Base-by-base conservation (phyloP, 23 tunicate species). In the Diplosoma virens region DNA sequence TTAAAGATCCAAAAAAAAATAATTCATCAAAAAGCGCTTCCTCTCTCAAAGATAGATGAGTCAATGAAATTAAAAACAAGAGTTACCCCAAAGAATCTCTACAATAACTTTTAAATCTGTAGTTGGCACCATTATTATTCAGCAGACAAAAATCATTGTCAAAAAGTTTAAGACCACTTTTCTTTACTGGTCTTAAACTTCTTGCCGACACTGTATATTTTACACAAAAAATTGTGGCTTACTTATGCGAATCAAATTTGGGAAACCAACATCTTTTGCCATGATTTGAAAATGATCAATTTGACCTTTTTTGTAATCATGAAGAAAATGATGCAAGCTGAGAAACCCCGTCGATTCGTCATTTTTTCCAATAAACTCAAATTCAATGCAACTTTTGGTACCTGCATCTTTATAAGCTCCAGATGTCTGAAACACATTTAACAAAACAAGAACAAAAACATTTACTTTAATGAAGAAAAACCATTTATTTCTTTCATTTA, bases 281-380 rank as follows among this genome's bases (percentile, higher is more conserved):
- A 6, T 17, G 36, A 64, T 28, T 25, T 6, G 6, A n/a, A 64
- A 64, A 25, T 17, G 14, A 4, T 64, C 35, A 14, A 6, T 25
- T n/a, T 64, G 71, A 64, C 71, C 34, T n/a, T 64, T 64, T 28
- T 64, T n/a, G 20, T 25, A 64, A n/a, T 28, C 35, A 28, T 64
- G 26, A 14, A 64, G 6, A 36, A 24, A 29, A 64, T 25, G 14
- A 20, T 31, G 35, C 16, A 64, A 36, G 14, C 16, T 31, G 6
- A 64, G 20, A 64, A 7, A 64, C 6, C 71, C 71, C 6, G 71
- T 64, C 14, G 71, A 25, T 31, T 64, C 35, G 16, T 36, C 71
- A 31, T 64, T 28, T 64, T 64, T 11, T n/a, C 35, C 34, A 30
- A 64, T 4, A 24, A 64, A 7, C 29, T 64, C 71, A 25, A 64